Conservation (phyloP, 2,797 vertebrate species). For the Characodon lateralis region DNA sequence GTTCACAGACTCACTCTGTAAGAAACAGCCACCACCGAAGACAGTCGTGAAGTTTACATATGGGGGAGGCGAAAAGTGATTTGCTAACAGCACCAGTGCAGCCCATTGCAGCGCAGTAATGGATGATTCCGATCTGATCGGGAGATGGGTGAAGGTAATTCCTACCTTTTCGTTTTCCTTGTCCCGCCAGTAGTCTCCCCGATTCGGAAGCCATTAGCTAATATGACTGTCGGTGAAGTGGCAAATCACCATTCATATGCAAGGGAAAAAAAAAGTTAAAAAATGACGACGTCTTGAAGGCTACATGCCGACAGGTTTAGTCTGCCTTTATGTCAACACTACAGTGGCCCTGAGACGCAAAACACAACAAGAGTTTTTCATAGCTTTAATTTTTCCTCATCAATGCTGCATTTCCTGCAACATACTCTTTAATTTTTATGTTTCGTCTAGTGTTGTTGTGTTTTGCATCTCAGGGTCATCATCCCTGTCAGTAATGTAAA, state of each 20-base stretch:
- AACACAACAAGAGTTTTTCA: conserved; percentile 8
- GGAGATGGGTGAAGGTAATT: conserved; percentile 82
- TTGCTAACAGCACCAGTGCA: conserved; percentile 79
- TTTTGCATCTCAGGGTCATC: conserved; percentile 22
- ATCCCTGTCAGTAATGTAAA: conserved; percentile 37
- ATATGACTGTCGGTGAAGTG: conserved; percentile 85
- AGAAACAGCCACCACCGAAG: conserved; percentile 76
- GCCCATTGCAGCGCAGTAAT: conserved; percentile 80
- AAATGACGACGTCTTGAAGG: conserved; percentile 79
- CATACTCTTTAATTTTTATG: background rate
- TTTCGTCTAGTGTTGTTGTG: conserved; percentile 7
- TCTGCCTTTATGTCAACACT: conserved; percentile 72
- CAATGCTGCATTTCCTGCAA: too few relatives aligned
- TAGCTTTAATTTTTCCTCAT: background rate
- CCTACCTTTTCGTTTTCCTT: conserved; percentile 89
- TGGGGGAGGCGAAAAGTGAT: conserved; percentile 70
- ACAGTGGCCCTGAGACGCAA: conserved; percentile 18
- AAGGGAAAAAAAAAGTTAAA: conserved; percentile 82
- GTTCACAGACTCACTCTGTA: conserved; percentile 72
- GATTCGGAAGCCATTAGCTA: conserved; percentile 88
- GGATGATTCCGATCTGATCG: conserved; percentile 81
- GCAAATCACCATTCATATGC: conserved; percentile 85
- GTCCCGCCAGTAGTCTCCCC: conserved; percentile 88
- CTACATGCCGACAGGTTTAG: conserved; percentile 66
- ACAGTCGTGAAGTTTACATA: conserved; percentile 79